Base-by-base conservation (phyloP, 2,888 invertebrate species). In the Diplolepis rosae region DNA sequence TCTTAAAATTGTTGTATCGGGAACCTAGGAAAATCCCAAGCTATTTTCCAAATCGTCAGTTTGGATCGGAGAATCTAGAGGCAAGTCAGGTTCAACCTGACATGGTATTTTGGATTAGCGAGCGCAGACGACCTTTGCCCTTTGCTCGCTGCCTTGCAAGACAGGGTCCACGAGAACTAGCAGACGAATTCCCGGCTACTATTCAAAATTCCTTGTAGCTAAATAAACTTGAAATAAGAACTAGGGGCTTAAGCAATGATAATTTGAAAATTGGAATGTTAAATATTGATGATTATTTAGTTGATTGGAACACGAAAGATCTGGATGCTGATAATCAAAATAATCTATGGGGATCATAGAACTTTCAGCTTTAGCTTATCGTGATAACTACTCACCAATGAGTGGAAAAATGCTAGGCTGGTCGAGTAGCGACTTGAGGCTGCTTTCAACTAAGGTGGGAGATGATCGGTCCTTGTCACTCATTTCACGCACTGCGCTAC, bases 391-490 rank as follows among this genome's bases (percentile, higher is more conserved):
- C 88, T 88, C 82, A 88, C 88, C 88, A 84, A 88, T 88, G 82
- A 88, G 84, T 80, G 88, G 88, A 84, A 88, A 88, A 81, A 88
- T 87, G 85, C 88, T 88, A 89, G 95, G 94, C 89, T 95, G 93
- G 90, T 93, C 93, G 90, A 95, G 93, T 91, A 95, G 93, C 87
- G 95, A 95, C 92, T 95, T 95, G 89, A 94, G 92, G 91, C 95
- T 95, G 91, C 94, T 94, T 92, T 95, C 95, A 91, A 95, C 93
- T 90, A 95, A 93, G 92, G 94, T 95, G 90, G 95, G 95, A 91
- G 95, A 95, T 90, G 93, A 93, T 91, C 94, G 94, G 92, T 95
- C 95, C 93, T 95, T 95, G 93, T 95, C 95, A 92, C 95, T 95
- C 95, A 95, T 95, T 92, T 92, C 93, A 93, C 92, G 84, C 86